These are phyloP conservation scores for Mamestra brassicae DNA, from an alignment of 2,888 invertebrate species.

Conservation along the genomic window DNA sequence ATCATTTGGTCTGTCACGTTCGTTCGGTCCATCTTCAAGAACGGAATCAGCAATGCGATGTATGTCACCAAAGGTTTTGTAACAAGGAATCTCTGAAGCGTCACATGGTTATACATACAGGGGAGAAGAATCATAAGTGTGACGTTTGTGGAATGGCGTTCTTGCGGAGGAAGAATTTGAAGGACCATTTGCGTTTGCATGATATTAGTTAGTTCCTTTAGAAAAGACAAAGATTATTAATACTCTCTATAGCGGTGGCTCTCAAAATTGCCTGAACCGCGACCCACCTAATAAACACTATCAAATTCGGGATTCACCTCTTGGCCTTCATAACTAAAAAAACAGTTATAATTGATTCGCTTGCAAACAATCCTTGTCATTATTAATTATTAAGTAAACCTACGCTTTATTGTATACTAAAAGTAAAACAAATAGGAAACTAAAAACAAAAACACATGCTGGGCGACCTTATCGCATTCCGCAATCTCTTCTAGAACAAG, in stretches of 20 bases:
- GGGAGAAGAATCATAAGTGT: conserved; percentile 90
- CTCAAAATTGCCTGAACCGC: too few relatives aligned
- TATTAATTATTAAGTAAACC: too few relatives aligned
- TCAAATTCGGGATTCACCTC: too few relatives aligned
- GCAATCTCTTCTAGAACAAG: too few relatives aligned
- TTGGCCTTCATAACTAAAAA: too few relatives aligned
- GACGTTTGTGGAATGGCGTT: conserved; percentile 89
- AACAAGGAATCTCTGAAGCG: conserved; percentile 90
- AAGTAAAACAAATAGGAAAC: too few relatives aligned
- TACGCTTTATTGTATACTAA: too few relatives aligned
- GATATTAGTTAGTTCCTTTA: conserved; percentile 71
- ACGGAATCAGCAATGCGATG: conserved; percentile 89
- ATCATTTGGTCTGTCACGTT: conserved; percentile 86
- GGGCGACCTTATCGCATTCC: too few relatives aligned
- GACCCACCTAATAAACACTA: too few relatives aligned
- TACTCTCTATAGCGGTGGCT: neutral
- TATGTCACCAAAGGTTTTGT: conserved; percentile 89
- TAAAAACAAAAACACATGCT: too few relatives aligned
- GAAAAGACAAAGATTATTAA: neutral
- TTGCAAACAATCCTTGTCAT: too few relatives aligned
- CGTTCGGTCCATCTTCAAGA: conserved; percentile 87
- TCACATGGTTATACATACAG: conserved; percentile 91
- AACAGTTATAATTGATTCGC: too few relatives aligned
- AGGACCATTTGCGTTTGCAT: conserved; percentile 85
- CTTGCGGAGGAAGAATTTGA: conserved; percentile 85